Evolutionary conservation across 2,113 vertebrate genomes (phyloP).

Genomic region (Caranx melampygus): DNA sequence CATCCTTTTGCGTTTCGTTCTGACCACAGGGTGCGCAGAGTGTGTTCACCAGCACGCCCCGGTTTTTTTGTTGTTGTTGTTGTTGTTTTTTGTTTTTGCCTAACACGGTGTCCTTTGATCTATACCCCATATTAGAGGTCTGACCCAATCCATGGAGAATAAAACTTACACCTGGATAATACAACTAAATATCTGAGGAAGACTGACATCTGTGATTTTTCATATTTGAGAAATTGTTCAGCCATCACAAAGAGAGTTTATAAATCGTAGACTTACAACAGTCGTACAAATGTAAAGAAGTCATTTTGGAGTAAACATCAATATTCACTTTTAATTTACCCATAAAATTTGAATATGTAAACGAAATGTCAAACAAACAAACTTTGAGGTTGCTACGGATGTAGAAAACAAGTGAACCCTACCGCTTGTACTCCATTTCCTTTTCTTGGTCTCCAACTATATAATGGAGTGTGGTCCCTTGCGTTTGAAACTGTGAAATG

Average conservation of each 20-base stretch:
- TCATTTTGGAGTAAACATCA: rapidly evolving
- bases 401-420: constrained; percentile 54
- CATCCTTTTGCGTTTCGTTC: constrained; percentile 19
- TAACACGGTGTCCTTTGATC: not conserved
- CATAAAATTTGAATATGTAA: not conserved
- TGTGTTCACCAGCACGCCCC: constrained; percentile 26
- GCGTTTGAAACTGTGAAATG: constrained; percentile 63
- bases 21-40: constrained; percentile 8
- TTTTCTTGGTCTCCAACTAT: constrained; percentile 69
- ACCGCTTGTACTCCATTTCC: constrained; percentile 76
- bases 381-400: rapidly evolving
- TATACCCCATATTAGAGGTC: not conserved
- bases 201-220: not conserved
- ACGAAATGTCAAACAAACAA: not conserved
- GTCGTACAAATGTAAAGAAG: not conserved
- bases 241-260: rapidly evolving
- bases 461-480: constrained; percentile 73
- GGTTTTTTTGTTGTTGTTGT: not conserved
- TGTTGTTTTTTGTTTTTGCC: no score
- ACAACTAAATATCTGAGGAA: not conserved
- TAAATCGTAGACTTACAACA: not conserved
- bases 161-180: not conserved
- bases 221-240: not conserved
- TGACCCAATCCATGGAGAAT: not conserved
- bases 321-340: not conserved